Percentiles rank a stretch among this genome's conserved stretches.
phyloP scores from a whole-genome alignment of 2,113 vertebrate species.

The Silurus asotus region DNA sequence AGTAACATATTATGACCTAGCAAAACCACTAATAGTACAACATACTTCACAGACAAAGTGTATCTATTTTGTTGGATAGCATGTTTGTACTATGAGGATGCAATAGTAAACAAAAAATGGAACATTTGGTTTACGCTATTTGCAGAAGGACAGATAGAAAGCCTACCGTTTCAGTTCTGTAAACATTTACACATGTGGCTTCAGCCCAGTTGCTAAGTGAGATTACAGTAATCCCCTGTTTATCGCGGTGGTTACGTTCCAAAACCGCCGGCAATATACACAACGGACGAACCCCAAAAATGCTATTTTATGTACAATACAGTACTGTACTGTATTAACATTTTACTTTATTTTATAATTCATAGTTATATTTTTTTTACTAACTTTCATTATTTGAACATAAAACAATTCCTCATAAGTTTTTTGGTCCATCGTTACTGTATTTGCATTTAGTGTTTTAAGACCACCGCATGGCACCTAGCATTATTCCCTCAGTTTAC shows the following conservation, averaged over 20 bases:
- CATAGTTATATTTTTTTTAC: too few relatives aligned
- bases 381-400: too few relatives aligned
- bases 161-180: background rate
- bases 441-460: constrained; percentile 41
- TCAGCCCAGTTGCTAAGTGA: constrained; percentile 32
- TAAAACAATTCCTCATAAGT: too few relatives aligned
- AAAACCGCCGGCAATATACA: too few relatives aligned
- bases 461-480: constrained; percentile 33
- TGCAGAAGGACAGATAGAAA: constrained; percentile 15
- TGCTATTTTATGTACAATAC: too few relatives aligned
- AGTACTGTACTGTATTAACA: too few relatives aligned
- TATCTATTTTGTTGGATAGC: background rate
- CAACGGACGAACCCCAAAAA: too few relatives aligned
- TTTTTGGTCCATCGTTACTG: too few relatives aligned
- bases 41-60: background rate
- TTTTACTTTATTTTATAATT: too few relatives aligned
- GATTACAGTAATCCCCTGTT: background rate
- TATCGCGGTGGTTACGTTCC: too few relatives aligned
- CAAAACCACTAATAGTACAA: background rate
- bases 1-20: background rate
- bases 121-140: background rate
- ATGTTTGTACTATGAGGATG: background rate
- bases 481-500: background rate
- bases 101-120: background rate
- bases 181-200: constrained; percentile 7